phyloP scores from a whole-genome alignment of 2,113 vertebrate genomes.

The Periophthalmodon schlosseri region DNA sequence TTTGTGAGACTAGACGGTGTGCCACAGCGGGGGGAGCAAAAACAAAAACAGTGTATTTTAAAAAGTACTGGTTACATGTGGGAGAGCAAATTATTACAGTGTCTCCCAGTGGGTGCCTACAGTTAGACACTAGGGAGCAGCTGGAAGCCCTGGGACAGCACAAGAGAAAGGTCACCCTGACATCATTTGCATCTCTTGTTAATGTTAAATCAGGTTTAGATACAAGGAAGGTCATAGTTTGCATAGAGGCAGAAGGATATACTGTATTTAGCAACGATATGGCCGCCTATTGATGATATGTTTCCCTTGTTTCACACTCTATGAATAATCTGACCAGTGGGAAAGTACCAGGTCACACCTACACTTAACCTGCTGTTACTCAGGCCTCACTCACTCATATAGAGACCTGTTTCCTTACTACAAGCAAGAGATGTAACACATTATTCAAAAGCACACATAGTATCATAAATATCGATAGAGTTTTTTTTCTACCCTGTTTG shows the following conservation, averaged over 20 bases:
- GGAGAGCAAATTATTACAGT: constrained; percentile 39
- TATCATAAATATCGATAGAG: no score
- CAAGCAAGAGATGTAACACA: not conserved
- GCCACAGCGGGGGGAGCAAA: constrained; percentile 37
- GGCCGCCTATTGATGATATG: not conserved
- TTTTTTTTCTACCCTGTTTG: no score
- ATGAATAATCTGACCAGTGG: constrained; percentile 45
- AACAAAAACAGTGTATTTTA: constrained; percentile 44
- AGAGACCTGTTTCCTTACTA: constrained; percentile 28
- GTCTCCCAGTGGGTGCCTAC: constrained; percentile 30
- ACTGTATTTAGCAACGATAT: not conserved
- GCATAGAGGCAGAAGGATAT: constrained; percentile 23
- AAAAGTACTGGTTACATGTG: constrained; percentile 42
- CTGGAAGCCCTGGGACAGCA: constrained; percentile 41
- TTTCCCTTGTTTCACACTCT: constrained; percentile 49
- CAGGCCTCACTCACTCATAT: constrained; percentile 11
- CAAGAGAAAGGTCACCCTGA: constrained; percentile 59
- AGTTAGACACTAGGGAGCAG: constrained; percentile 31
- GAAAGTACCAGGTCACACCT: constrained; percentile 48
- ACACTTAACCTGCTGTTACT: constrained; percentile 24
- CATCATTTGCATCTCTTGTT: constrained; percentile 62
- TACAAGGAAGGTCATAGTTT: constrained; percentile 58
- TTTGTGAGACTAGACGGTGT: constrained; percentile 32
- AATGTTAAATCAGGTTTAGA: constrained; percentile 61
- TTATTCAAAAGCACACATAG: not conserved